Evolutionary conservation across 2,888 invertebrate species (phyloP), one percentile per base, ranked within the genome.

Genomic region (Tenodera sinensis): DNA sequence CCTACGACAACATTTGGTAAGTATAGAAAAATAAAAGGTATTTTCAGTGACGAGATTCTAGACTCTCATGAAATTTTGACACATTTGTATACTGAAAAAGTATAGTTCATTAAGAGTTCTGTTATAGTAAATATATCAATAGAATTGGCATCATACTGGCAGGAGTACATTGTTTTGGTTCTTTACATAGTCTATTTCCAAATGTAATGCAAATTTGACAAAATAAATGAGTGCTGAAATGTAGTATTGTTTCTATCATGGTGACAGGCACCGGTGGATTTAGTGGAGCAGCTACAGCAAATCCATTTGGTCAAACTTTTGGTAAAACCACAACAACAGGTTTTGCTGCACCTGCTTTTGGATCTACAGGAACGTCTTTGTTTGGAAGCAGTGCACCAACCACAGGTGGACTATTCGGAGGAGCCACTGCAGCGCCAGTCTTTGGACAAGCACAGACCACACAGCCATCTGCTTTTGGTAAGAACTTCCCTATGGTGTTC

Each of bases 391-490:
- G 93, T 85, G 93, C 94, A 14, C 93, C 94, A 82, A 94, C 94
- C 89, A 93, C 94, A 28, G 91, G 91, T 30, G 95, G 95, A 89
- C 93, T 96, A 2, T 96, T 96, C 93, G 96, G 96, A 8, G 93
- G 95, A 0, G 93, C 95, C 0, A 94, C 95, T 1, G 93, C 95
- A 2, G 94, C 96, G 2, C 94, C 95, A 6, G 95, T 95, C 8
- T 97, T 97, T 93, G 97, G 97, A 25, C 93, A 94, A 89, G 94
- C 95, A 6, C 94, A 95, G 27, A 94, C 95, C 0, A 95, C 95
- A 91, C 94, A 93, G 91, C 92, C 93, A 30, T 89, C 91, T 42
- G 91, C 91, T 47, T 90, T 90, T 88, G 90, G 90, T 90, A 87
- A 82, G 3, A 15, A 28, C 3, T 25, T 27, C 8, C n/a, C 1